Evolutionary conservation across 2,888 invertebrate species (phyloP).

Genomic region (Cephalotes varians): DNA sequence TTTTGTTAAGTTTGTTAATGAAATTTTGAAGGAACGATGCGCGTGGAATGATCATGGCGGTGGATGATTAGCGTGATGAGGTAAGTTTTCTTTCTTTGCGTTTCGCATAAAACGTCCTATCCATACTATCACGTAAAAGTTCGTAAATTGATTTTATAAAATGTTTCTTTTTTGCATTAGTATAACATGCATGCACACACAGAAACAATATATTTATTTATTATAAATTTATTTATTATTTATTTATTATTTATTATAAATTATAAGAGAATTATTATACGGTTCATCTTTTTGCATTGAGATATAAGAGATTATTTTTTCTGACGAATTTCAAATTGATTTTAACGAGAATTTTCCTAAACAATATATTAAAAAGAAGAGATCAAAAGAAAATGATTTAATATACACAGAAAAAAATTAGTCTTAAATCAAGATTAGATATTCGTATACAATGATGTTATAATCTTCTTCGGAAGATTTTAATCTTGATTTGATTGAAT

Average conservation of each 20-base stretch:
- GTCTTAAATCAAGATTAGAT: too few species aligned
- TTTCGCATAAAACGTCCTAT: neutral
- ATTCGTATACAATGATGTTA: too few species aligned
- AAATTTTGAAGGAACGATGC: constrained; percentile 19
- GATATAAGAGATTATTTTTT: neutral
- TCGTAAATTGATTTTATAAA: neutral
- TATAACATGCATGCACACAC: too few species aligned
- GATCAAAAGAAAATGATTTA: neutral
- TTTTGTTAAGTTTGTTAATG: constrained; percentile 17
- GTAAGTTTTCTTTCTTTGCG: neutral
- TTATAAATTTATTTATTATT: too few species aligned
- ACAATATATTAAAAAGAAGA: neutral
- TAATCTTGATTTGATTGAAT: too few species aligned
- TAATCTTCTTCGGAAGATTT: too few species aligned
- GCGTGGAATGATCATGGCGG: neutral
- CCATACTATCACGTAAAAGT: neutral
- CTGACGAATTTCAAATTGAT: neutral
- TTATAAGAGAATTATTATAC: too few species aligned
- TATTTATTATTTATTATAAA: too few species aligned
- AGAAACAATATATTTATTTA: too few species aligned
- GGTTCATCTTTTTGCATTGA: too few species aligned
- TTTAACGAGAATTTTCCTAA: neutral
- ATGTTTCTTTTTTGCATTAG: too few species aligned
- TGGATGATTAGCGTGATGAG: constrained; percentile 6
- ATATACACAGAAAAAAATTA: too few species aligned